These are phyloP conservation scores for Cyprinodon variegatus DNA, from an alignment of 2,113 vertebrate genomes.

Conservation along the genomic window DNA sequence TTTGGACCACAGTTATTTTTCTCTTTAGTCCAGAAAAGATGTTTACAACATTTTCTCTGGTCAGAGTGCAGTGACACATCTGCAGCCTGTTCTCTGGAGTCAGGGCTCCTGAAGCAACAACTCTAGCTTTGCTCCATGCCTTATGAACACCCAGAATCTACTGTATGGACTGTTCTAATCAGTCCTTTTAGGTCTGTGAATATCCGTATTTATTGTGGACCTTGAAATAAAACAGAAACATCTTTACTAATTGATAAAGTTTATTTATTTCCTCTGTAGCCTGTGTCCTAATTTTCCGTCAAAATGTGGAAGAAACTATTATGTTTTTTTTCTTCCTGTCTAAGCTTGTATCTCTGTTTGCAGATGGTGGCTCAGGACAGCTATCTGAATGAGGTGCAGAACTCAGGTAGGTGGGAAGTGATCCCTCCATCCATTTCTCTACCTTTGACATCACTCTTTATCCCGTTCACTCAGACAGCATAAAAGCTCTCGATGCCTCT, in stretches of 20 bases:
- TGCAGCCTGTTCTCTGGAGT: no score
- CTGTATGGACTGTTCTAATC: no score
- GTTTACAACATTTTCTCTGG: no score
- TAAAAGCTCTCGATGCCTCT: slow-evolving; percentile 15
- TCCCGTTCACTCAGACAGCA: slow-evolving; percentile 47
- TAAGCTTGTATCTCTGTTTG: slow-evolving; percentile 18
- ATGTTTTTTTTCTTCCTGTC: neutral
- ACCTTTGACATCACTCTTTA: slow-evolving; percentile 20
- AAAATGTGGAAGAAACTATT: neutral
- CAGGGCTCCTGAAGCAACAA: no score
- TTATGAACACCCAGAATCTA: no score
- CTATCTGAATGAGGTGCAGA: slow-evolving; percentile 82
- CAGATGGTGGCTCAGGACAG: slow-evolving; percentile 81
- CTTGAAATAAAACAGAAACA: no score
- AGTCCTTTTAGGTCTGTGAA: no score
- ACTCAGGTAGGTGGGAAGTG: slow-evolving; percentile 75
- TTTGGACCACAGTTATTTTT: no score
- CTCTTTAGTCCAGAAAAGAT: no score
- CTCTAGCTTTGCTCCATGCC: no score
- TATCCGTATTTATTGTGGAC: no score
- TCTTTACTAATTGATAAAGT: neutral
- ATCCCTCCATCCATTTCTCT: slow-evolving; percentile 37
- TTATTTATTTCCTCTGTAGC: neutral
- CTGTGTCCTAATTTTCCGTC: neutral
- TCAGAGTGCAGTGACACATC: no score